Base-by-base conservation (phyloP, 1,140 invertebrate genomes). In the Armadillidium nasatum region DNA sequence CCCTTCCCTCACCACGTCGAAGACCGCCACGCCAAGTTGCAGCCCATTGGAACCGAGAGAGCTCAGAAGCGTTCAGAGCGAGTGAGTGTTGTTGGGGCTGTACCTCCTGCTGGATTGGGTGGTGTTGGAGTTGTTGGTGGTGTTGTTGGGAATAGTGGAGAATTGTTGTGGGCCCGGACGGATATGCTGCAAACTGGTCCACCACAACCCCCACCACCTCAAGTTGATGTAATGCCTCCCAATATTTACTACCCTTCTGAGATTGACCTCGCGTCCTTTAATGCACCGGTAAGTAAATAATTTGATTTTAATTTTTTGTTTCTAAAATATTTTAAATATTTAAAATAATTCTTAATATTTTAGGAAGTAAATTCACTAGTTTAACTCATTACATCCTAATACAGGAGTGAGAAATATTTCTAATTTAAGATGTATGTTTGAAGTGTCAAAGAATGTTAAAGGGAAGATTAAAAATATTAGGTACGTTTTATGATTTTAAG, bases 51-150 rank as follows among this genome's bases (percentile, higher is more conserved):
- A n/a, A 81, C 80, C 19, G 80, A 81, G 71, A 74, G 80, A 15
- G 80, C 80, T 22, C 80, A 79, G 80, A 81, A 81, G 68, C 78
- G 80, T 50, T 81, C 80, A 10, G 80, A 81, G 68, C 77, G 77
- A 22, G 68, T 67, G n/a, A 67, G 73, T 22, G 54, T 75, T 0
- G 66, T 74, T 33, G 72, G 50, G 0, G 46, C 72, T 21, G 60
- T 67, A 33, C 73, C 73, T 43, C 50, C 60, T 60, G 19, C 50
- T n/a, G 73, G 76, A 33, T 71, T 46, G 6, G 71, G 71, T 11
- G 60, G 68, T 13, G 72, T 73, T 60, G 74, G 76, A 13, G 72
- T 67, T 13, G 23, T 77, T 46, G 46, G 71, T 0, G 78, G 78
- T 45, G 71, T 54, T 10, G 45, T 50, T 19, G 75, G 71, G 44